A percentile compares a stretch with the other conserved stretches of the same genome.
phyloP scores from a whole-genome alignment of 2,113 vertebrate species.

The Illadopsis cleaveri region DNA sequence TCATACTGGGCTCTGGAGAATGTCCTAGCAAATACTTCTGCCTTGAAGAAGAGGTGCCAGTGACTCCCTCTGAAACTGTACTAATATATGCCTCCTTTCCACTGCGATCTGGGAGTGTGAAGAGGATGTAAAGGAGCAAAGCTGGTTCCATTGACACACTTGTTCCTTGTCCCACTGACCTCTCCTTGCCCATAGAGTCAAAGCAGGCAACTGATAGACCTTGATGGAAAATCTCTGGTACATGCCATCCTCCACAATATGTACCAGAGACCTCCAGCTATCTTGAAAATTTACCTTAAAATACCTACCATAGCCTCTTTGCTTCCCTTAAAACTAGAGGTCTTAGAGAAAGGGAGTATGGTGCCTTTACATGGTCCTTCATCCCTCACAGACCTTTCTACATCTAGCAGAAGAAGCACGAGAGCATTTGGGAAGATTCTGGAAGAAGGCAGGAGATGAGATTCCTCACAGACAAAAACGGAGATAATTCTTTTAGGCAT shows the following conservation, averaged over 20 bases:
- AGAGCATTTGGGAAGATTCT: not conserved
- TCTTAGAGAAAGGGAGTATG: not conserved
- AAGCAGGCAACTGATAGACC: accelerated
- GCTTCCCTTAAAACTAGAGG: not conserved
- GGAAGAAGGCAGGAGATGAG: not conserved
- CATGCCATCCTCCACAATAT: accelerated
- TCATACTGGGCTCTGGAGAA: not conserved
- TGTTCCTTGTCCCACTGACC: not conserved
- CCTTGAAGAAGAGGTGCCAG: not conserved
- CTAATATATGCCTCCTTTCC: not conserved
- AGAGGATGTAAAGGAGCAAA: not conserved
- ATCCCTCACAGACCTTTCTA: not conserved
- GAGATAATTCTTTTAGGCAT: not conserved
- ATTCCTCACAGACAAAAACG: not conserved
- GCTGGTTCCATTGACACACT: accelerated
- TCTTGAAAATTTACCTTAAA: not conserved
- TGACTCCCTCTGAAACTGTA: not conserved
- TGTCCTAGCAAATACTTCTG: not conserved
- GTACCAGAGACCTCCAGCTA: not conserved
- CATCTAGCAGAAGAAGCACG: not conserved
- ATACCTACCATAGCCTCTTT: not conserved
- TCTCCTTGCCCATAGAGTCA: not conserved
- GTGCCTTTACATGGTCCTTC: not conserved
- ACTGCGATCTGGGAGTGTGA: not conserved
- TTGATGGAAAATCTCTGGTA: not conserved